Base-by-base conservation (phyloP, 2,888 invertebrate species). In the Limenitis camilla region DNA sequence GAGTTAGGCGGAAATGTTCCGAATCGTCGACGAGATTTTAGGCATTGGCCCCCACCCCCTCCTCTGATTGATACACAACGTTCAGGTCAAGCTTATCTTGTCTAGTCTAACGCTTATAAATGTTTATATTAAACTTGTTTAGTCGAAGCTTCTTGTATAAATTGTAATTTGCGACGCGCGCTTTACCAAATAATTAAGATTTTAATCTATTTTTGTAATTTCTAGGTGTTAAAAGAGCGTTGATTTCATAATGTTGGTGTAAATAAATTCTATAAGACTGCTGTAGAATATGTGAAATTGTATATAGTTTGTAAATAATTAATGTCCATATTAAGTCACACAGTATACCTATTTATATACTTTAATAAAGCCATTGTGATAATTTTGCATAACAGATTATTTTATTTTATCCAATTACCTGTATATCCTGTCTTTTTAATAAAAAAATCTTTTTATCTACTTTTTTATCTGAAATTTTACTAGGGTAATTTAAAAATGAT, bases 1-100 rank as follows among this genome's bases (percentile, higher is more conserved):
- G 95, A 95, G 64, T 88, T 92, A 71, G 94, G 81, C 61, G 81
- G 74, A 47, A 80, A 76, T 69, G 81, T 82, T 68, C 78, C 78
- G 27, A 85, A 79, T 61, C 72, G 86, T 60, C 73, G 86, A 59
- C 74, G 84, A 56, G 85, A 87, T 42, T 79, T 84, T 48, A 74
- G 86, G 62, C 82, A 86, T 52, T 87, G 87, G 87, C 83, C 84
- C 1, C 84, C 85, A 5, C 85, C 86, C 7, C 85, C 85, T 7
- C 82, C 86, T 8, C 52, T 85, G 53, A 79, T 86, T 53, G 82
- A 81, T 62, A 78, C 82, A 43, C 86, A 84, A 60, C 76, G 79
- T 47, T 78, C 84, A 60, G 87, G 87, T 67, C 87, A 85, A 71
- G 85, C 87, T 65, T 87, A 87, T 61, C 84, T 87, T 64, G 87